A percentile compares a stretch with the other conserved stretches of the same genome.
Conservation (phyloP, 2,888 invertebrate species). For the Choristoneura rosaceana region DNA sequence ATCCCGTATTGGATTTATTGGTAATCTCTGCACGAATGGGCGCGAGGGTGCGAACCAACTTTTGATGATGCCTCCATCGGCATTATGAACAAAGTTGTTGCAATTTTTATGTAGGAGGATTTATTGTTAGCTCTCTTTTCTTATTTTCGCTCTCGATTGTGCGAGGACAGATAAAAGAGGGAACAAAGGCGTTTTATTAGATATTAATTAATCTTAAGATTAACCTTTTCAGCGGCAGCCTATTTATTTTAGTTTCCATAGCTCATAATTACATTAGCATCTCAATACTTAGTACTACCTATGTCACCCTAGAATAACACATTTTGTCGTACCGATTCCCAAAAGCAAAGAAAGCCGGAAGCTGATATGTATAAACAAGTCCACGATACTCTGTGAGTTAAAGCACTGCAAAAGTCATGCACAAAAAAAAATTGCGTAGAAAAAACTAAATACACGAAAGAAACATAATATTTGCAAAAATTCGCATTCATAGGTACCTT, state of each 20-base stretch:
- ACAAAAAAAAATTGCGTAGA: too few relatives aligned
- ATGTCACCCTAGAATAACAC: too few relatives aligned
- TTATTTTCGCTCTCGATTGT: conserved; percentile 76
- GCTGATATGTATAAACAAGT: too few relatives aligned
- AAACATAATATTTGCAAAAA: too few relatives aligned
- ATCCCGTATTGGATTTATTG: conserved; percentile 86
- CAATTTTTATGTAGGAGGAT: conserved; percentile 84
- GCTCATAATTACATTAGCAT: background rate
- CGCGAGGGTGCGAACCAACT: conserved; percentile 85
- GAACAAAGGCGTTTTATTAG: conserved; percentile 71
- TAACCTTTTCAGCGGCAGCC: background rate
- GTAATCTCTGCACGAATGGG: conserved; percentile 86
- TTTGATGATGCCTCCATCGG: conserved; percentile 84
- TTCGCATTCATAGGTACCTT: too few relatives aligned
- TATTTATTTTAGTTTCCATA: conserved; percentile 1
- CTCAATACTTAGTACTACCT: too few relatives aligned
- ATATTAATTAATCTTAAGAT: conserved; percentile 72
- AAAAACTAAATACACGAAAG: too few relatives aligned
- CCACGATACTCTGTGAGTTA: too few relatives aligned
- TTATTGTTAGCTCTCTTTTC: conserved; percentile 78
- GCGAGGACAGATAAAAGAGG: conserved; percentile 77
- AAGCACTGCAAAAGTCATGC: too few relatives aligned
- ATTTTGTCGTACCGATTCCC: too few relatives aligned
- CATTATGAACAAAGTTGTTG: conserved; percentile 85
- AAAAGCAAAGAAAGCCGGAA: too few relatives aligned